These are phyloP conservation scores for Drosophila ananassae DNA, from an alignment of 1,140 invertebrate species.

Conservation along the genomic window DNA sequence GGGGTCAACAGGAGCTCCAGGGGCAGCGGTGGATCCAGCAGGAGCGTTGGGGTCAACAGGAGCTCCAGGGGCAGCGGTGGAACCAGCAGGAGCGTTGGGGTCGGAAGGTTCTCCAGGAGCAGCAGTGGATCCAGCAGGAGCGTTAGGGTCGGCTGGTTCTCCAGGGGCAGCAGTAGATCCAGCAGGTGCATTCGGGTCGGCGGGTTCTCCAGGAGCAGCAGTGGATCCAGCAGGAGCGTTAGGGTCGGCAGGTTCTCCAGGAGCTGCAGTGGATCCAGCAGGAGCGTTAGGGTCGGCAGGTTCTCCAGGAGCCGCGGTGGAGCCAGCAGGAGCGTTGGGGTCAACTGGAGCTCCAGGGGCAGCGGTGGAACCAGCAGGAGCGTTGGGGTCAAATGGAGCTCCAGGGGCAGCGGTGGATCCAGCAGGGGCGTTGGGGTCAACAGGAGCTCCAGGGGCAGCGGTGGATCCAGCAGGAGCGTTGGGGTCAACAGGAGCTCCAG, in stretches of 20 bases:
- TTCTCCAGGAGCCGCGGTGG: constrained; percentile 12
- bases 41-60: constrained; percentile 19
- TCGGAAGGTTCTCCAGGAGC: neutral
- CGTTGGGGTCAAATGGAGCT: constrained; percentile 13
- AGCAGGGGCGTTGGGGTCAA: constrained; percentile 1
- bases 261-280: constrained; percentile 4
- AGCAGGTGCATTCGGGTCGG: neutral
- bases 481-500: constrained; percentile 7
- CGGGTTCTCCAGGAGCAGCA: neutral
- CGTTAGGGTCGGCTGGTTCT: constrained; percentile 5
- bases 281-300: constrained; percentile 18
- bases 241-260: constrained; percentile 12
- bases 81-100: constrained; percentile 9
- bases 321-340: constrained; percentile 5
- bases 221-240: neutral
- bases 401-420: constrained; percentile 8
- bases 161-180: constrained; percentile 1
- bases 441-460: constrained; percentile 8
- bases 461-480: constrained; percentile 2
- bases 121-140: neutral
- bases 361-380: neutral
- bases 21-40: neutral
- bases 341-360: neutral
- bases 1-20: constrained; percentile 21
- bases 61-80: constrained; percentile 9